A percentile compares a stretch with the other conserved stretches of the same genome.
Conservation (phyloP, 2,888 invertebrate genomes). For the Hermaeophaga mercurialis region DNA sequence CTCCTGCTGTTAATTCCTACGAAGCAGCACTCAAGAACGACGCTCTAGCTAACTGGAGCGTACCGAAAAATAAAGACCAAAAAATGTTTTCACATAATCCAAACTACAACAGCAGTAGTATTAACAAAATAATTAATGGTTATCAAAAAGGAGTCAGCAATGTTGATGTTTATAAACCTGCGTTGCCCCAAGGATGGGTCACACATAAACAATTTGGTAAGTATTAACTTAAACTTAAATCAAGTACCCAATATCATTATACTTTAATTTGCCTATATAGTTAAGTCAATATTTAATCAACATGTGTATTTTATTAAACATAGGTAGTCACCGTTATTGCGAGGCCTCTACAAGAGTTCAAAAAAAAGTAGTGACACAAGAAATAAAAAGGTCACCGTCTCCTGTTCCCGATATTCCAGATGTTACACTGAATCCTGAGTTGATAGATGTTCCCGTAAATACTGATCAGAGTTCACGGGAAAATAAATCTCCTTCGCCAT, state of each 20-base stretch:
- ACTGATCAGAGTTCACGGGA: conserved; percentile 18
- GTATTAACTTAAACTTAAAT: too few relatives aligned
- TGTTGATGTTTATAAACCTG: conserved; percentile 59
- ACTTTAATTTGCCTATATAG: too few relatives aligned
- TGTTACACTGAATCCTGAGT: conserved; percentile 16
- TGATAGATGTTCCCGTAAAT: conserved; percentile 11
- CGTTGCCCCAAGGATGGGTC: conserved; percentile 60
- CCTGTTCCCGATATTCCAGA: conserved; percentile 50
- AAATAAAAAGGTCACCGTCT: conserved; percentile 37
- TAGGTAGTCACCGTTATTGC: conserved; percentile 4
- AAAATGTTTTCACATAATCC: conserved; percentile 52
- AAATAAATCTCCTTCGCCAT: conserved; percentile 42
- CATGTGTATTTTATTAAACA: not conserved
- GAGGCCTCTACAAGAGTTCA: conserved; percentile 12
- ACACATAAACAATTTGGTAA: conserved; percentile 54
- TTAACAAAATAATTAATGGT: conserved; percentile 56
- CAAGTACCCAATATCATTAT: too few relatives aligned
- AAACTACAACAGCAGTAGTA: conserved; percentile 56
- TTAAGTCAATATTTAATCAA: too few relatives aligned
- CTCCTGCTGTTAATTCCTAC: conserved; percentile 55
- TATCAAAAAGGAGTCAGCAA: conserved; percentile 52
- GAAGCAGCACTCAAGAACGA: conserved; percentile 52
- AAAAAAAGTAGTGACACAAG: conserved; percentile 13
- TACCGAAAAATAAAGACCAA: conserved; percentile 37
- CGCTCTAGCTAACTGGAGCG: conserved; percentile 48